phyloP scores from a whole-genome alignment of 2,113 vertebrate genomes.

The Catagonus wagneri region DNA sequence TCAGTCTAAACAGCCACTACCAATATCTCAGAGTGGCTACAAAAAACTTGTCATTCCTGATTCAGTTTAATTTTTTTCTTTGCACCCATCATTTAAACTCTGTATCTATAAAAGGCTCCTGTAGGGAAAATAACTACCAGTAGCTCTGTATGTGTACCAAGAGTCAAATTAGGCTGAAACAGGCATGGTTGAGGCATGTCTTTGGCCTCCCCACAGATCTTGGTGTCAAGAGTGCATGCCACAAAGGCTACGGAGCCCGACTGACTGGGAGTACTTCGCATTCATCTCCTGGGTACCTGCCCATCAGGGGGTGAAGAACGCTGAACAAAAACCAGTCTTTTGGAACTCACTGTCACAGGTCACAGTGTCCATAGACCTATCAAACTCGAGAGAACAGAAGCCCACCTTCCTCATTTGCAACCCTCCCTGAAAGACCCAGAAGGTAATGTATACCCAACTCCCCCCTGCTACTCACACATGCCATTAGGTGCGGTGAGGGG shows the following conservation, averaged over 20 bases:
- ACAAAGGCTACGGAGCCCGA: not conserved
- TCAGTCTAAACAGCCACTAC: not conserved
- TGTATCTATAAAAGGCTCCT: not conserved
- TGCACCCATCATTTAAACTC: not conserved
- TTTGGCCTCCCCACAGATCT: not conserved
- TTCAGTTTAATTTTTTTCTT: not conserved
- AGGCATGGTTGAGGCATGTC: not conserved
- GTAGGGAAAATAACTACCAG: not conserved
- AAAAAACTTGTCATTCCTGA: not conserved
- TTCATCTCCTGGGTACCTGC: not conserved
- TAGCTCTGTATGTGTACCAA: not conserved
- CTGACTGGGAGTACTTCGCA: not conserved
- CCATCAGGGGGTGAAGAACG: not conserved
- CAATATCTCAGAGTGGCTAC: not conserved
- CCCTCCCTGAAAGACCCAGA: not conserved
- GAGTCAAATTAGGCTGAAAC: not conserved
- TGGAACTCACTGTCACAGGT: not conserved
- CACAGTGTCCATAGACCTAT: not conserved
- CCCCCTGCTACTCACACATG: constrained; percentile 92
- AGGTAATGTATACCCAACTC: accelerated
- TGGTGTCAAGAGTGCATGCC: not conserved
- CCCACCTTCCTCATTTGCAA: not conserved
- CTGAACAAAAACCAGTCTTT: not conserved
- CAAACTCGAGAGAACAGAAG: not conserved
- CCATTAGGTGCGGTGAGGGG: constrained; percentile 94